Percentiles rank a stretch among this genome's conserved stretches.
Evolutionary conservation across 2,888 invertebrate genomes (phyloP).

Genomic region (Malachius bipustulatus): DNA sequence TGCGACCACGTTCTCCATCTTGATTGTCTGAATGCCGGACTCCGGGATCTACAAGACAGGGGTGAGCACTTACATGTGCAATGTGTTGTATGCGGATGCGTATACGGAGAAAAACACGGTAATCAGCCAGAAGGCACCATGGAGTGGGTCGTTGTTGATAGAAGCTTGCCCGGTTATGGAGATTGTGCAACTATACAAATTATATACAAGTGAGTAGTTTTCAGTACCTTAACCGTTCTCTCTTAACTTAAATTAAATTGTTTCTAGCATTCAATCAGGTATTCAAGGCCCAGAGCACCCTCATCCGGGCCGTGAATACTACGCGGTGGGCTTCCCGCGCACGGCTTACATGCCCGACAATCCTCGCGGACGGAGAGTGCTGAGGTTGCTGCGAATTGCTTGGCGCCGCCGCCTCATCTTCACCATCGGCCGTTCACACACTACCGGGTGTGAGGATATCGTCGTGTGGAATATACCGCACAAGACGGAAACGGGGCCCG

Average conservation of each 20-base stretch:
- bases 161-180: slow-evolving; percentile 56
- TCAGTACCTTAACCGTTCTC: background rate
- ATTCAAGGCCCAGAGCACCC: slow-evolving; percentile 72
- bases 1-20: slow-evolving; percentile 74
- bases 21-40: slow-evolving; percentile 65
- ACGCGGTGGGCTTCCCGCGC: slow-evolving; percentile 77
- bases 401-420: slow-evolving; percentile 78
- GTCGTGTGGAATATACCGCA: slow-evolving; percentile 90
- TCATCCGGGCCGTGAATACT: slow-evolving; percentile 71
- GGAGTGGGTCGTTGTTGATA: slow-evolving; percentile 65
- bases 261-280: slow-evolving; percentile 69
- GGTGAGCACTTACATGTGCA: slow-evolving; percentile 55
- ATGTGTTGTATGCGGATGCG: slow-evolving; percentile 76
- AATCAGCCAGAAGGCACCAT: slow-evolving; percentile 75
- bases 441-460: slow-evolving; percentile 83
- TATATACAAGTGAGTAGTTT: slow-evolving; percentile 56
- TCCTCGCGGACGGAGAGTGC: slow-evolving; percentile 63
- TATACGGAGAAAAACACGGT: slow-evolving; percentile 68
- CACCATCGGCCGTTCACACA: slow-evolving; percentile 74
- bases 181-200: slow-evolving; percentile 67
- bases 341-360: slow-evolving; percentile 76
- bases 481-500: slow-evolving; percentile 60
- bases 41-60: slow-evolving; percentile 48
- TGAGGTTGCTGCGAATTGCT: slow-evolving; percentile 63
- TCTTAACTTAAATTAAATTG: no score